These are phyloP conservation scores for Danionella cerebrum DNA, from an alignment of 2,113 vertebrate species.

Conservation along the genomic window DNA sequence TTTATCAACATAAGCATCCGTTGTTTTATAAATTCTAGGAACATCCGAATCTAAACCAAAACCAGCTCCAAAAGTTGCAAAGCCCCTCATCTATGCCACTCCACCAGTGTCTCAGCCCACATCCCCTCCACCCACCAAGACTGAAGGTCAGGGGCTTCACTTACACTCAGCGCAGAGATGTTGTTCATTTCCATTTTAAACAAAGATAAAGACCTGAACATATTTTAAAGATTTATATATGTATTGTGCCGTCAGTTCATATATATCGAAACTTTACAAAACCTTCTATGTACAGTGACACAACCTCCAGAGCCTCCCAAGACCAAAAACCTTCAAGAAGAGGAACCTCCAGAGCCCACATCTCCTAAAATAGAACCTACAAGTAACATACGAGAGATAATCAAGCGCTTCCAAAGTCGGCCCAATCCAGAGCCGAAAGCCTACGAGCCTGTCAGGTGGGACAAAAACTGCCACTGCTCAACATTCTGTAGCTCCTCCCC, in stretches of 20 bases:
- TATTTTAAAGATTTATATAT: too few relatives aligned
- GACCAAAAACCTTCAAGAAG: neutral
- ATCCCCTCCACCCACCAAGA: constrained; percentile 37
- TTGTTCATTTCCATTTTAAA: too few relatives aligned
- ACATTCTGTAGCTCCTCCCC: neutral
- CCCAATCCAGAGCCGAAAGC: constrained; percentile 63
- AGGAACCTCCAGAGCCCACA: neutral
- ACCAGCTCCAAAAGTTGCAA: constrained; percentile 25
- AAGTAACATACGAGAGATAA: constrained; percentile 80
- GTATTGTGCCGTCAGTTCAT: too few relatives aligned
- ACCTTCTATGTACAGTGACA: constrained; percentile 33
- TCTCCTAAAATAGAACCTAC: constrained; percentile 64
- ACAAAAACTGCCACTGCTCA: neutral
- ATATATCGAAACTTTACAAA: neutral
- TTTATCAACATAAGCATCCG: neutral
- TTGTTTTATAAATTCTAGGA: constrained; percentile 3
- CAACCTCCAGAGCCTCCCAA: neutral
- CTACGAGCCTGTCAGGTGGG: constrained; percentile 68
- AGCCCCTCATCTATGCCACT: constrained; percentile 29
- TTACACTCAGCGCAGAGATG: too few relatives aligned
- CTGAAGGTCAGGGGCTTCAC: constrained; percentile 39
- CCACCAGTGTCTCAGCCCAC: constrained; percentile 5
- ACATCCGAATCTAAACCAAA: constrained; percentile 4
- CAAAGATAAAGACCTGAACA: too few relatives aligned
- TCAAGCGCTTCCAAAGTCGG: constrained; percentile 80